Evolutionary conservation across 2,113 vertebrate species (phyloP).

Genomic region (Tonatia bakeri): DNA sequence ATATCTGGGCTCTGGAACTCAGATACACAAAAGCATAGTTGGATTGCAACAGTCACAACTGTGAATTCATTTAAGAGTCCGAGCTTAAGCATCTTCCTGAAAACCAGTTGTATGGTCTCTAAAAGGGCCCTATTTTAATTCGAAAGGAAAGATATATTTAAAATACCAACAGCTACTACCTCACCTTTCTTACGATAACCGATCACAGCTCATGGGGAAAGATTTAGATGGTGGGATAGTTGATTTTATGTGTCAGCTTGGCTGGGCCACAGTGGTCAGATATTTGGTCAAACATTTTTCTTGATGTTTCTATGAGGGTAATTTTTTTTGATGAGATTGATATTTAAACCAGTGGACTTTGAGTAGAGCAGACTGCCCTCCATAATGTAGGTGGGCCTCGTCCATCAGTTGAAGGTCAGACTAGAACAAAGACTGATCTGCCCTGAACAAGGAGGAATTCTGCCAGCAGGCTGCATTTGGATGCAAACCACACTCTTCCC

Average conservation of each 20-base stretch:
- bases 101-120: neutral
- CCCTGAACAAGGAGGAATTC: neutral
- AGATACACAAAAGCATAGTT: neutral
- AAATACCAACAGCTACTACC: neutral
- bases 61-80: neutral
- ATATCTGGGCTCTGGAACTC: neutral
- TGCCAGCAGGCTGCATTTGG: neutral
- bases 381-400: neutral
- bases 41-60: neutral
- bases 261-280: neutral
- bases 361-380: neutral
- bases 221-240: neutral
- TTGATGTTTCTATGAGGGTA: neutral
- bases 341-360: neutral
- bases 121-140: neutral
- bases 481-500: neutral
- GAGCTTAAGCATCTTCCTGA: neutral
- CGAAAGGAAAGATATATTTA: neutral
- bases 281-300: neutral
- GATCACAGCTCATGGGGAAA: neutral
- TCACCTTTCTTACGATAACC: neutral
- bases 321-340: neutral
- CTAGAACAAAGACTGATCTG: neutral
- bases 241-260: neutral
- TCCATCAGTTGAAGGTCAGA: neutral